Conservation (phyloP, 2,113 vertebrate genomes). For the Maccullochella peelii region DNA sequence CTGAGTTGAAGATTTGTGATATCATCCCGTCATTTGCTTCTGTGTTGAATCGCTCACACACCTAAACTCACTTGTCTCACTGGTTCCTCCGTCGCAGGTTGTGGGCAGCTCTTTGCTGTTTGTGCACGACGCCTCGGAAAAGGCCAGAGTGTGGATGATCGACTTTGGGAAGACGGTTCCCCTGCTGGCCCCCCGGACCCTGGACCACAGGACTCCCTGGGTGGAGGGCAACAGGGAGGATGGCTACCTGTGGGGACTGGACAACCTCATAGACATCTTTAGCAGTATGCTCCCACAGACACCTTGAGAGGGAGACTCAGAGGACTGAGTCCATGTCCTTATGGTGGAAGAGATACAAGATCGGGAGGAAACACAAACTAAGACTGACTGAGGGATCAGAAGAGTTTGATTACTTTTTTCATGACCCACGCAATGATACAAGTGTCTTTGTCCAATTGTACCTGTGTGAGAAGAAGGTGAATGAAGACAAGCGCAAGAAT, state of each 20-base stretch:
- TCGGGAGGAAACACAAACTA: conserved; percentile 3
- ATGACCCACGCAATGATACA: conserved; percentile 13
- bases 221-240: conserved; percentile 92
- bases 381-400: conserved; percentile 11
- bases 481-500: conserved; percentile 15
- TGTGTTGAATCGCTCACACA: background rate
- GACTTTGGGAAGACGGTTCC: conserved; percentile 93
- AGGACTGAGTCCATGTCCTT: background rate
- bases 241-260: conserved; percentile 92
- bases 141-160: conserved; percentile 93
- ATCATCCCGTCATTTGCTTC: background rate
- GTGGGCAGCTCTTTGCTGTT: conserved; percentile 94
- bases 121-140: conserved; percentile 88
- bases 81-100: conserved; percentile 79
- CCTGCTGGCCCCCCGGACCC: conserved; percentile 79
- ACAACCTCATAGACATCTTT: conserved; percentile 89
- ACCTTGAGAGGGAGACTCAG: conserved; percentile 39
- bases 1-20: background rate
- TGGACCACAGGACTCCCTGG: conserved; percentile 92
- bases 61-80: conserved; percentile 9
- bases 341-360: conserved; percentile 13
- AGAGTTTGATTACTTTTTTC: conserved; percentile 1
- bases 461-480: conserved; percentile 10
- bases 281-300: conserved; percentile 75
- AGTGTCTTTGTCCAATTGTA: conserved; percentile 40